Evolutionary conservation across 1,140 invertebrate genomes (phyloP).

Genomic region (Pogonomyrmex californicus): DNA sequence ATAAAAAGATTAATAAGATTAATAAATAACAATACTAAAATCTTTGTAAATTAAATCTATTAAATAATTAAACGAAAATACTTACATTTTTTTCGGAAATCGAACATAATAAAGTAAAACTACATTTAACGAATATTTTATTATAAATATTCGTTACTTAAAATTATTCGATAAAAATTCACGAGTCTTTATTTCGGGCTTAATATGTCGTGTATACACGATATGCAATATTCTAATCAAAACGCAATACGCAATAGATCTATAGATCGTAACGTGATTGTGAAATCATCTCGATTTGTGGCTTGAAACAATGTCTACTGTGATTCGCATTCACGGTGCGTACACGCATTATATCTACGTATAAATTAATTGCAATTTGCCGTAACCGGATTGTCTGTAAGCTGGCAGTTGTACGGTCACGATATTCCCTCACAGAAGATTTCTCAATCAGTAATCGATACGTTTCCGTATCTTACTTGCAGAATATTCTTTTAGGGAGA

Average conservation of each 20-base stretch:
- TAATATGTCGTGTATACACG: too few relatives aligned
- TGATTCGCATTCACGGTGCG: conserved; percentile 28
- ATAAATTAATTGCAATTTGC: conserved; percentile 48
- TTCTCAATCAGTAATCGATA: conserved; percentile 1
- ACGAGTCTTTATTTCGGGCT: neutral
- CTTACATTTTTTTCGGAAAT: neutral
- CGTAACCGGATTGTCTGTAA: conserved; percentile 21
- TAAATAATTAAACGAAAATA: neutral
- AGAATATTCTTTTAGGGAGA: neutral
- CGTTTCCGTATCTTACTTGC: neutral
- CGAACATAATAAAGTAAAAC: neutral
- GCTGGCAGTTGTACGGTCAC: conserved; percentile 1
- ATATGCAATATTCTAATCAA: conserved; percentile 15
- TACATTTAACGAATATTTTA: neutral
- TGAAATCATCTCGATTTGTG: conserved; percentile 31
- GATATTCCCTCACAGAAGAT: conserved; percentile 2
- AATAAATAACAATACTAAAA: neutral
- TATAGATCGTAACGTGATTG: neutral
- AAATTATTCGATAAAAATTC: neutral
- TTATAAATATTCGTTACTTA: neutral
- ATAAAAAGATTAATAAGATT: conserved; percentile 3
- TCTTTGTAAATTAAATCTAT: neutral
- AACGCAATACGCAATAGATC: neutral
- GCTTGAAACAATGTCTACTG: conserved; percentile 9
- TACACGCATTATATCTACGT: conserved; percentile 25